Evolutionary conservation across 2,888 invertebrate genomes (phyloP).

Genomic region (Periphyllus acericola): DNA sequence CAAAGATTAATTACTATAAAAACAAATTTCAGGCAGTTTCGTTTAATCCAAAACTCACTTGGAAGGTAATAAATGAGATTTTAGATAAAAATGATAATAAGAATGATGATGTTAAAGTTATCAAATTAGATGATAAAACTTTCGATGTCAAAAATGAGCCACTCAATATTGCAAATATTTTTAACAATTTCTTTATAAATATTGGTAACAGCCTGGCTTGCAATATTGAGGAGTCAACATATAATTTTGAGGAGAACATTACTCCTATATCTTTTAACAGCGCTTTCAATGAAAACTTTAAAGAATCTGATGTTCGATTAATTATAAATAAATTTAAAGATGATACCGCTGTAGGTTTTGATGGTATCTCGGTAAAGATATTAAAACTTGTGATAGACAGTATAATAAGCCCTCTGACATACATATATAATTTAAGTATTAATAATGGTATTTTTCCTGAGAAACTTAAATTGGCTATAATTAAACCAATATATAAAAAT

Average conservation of each 20-base stretch:
- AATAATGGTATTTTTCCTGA: background rate
- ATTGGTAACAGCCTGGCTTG: constrained; percentile 10
- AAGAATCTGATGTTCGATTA: background rate
- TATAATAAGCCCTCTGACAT: background rate
- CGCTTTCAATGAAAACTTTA: background rate
- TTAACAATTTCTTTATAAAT: constrained; percentile 24
- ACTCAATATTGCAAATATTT: background rate
- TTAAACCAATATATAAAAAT: background rate
- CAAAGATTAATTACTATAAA: background rate
- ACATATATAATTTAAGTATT: background rate
- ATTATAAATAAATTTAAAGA: too few species aligned
- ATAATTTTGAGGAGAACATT: background rate
- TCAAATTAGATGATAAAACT: background rate
- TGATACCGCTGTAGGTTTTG: background rate
- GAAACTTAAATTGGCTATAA: background rate
- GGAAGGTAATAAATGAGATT: background rate
- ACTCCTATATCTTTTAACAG: background rate
- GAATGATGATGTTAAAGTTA: constrained; percentile 11
- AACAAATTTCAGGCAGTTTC: background rate
- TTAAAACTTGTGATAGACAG: background rate
- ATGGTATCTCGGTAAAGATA: background rate
- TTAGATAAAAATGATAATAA: background rate
- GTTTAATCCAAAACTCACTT: background rate
- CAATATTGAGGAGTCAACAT: background rate
- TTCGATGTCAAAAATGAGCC: background rate